Percentiles rank a stretch among this genome's conserved stretches.
Evolutionary conservation across 2,113 vertebrate genomes (phyloP).

Genomic region (Corynorhinus townsendii): DNA sequence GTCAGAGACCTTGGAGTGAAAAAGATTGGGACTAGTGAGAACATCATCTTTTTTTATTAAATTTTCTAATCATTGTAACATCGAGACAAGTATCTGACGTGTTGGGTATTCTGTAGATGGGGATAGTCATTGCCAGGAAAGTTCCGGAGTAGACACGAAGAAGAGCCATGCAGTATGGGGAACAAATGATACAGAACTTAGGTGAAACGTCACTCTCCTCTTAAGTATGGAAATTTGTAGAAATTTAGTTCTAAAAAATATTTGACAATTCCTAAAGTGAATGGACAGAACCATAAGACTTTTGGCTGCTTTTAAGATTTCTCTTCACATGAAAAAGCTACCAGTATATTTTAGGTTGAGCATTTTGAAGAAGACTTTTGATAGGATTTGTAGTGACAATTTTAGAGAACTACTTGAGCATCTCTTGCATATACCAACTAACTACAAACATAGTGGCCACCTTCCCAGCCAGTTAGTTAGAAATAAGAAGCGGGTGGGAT

Average conservation of each 20-base stretch:
- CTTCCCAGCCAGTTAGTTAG: background rate
- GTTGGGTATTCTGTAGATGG: background rate
- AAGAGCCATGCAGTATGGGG: background rate
- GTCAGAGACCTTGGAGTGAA: background rate
- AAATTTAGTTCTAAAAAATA: conserved; percentile 14
- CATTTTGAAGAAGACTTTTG: background rate
- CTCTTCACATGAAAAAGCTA: background rate
- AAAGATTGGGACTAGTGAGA: background rate
- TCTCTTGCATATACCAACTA: background rate
- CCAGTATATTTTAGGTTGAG: background rate
- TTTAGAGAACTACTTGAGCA: background rate
- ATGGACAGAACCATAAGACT: background rate
- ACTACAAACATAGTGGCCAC: background rate
- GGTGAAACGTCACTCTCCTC: background rate
- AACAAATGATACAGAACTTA: background rate
- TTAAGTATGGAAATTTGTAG: background rate
- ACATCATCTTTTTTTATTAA: background rate
- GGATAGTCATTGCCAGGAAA: background rate
- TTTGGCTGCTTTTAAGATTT: background rate
- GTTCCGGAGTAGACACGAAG: background rate
- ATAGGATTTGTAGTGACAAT: background rate
- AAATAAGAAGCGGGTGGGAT: background rate
- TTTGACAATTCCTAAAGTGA: background rate
- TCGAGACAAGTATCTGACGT: background rate
- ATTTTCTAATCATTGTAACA: background rate